Evolutionary conservation across 2,888 invertebrate species (phyloP).

Genomic region (Drepanosiphum platanoidis): DNA sequence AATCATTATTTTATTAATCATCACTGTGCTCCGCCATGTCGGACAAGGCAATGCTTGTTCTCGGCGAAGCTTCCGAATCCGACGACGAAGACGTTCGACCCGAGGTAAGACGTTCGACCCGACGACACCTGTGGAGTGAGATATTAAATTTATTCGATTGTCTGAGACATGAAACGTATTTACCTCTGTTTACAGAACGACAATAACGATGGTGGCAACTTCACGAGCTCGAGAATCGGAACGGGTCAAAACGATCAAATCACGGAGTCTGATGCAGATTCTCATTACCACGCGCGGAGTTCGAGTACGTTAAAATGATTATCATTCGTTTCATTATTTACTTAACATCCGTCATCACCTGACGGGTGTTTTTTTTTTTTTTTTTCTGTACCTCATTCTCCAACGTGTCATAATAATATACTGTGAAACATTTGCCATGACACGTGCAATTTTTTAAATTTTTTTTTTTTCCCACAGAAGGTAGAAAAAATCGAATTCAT

Average conservation of each 20-base stretch:
- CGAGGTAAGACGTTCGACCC: not conserved
- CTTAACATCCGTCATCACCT: not conserved
- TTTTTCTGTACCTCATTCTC: not conserved
- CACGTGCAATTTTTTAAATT: not conserved
- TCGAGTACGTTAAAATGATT: conserved; percentile 2
- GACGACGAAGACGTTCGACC: conserved; percentile 43
- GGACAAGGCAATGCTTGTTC: conserved; percentile 48
- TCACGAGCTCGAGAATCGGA: not conserved
- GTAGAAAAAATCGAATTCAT: not conserved
- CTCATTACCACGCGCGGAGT: not conserved
- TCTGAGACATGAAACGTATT: no score
- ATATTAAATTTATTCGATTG: not conserved
- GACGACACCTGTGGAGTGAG: not conserved
- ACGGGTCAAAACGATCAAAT: not conserved
- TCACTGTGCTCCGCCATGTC: conserved; percentile 45
- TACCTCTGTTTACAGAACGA: not conserved
- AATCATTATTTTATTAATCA: no score
- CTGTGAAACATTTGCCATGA: not conserved
- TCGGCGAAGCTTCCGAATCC: conserved; percentile 48
- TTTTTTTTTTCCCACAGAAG: not conserved
- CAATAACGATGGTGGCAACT: not conserved
- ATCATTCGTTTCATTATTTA: not conserved
- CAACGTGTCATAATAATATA: not conserved
- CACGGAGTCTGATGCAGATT: not conserved
- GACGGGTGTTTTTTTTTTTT: not conserved